phyloP scores from a whole-genome alignment of 2,797 vertebrate species.

The Leuciscus waleckii region DNA sequence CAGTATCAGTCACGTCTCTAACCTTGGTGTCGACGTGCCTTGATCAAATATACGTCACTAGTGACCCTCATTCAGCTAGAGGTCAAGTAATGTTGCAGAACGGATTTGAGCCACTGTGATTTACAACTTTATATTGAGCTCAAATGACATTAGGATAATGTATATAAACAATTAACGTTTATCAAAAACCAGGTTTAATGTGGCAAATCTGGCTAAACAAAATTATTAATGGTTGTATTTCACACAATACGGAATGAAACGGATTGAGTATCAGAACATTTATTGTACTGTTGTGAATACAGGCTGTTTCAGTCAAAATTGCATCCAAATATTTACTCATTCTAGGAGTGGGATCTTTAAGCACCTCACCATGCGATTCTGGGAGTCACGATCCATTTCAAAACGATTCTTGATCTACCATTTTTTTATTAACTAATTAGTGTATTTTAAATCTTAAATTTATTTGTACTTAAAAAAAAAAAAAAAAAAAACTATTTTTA shows the following conservation, averaged over 20 bases:
- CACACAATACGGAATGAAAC: not conserved
- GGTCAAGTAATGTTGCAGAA: not conserved
- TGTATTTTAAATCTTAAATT: no score
- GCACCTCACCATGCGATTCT: no score
- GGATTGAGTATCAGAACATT: not conserved
- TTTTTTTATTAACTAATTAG: no score
- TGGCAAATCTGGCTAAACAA: not conserved
- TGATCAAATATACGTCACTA: not conserved
- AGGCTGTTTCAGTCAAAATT: not conserved
- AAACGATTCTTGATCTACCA: no score
- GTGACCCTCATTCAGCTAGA: not conserved
- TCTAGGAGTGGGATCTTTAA: no score
- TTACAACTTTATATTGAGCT: not conserved
- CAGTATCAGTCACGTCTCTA: slow-evolving; percentile 1
- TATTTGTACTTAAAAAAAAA: no score
- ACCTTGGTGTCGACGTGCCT: not conserved
- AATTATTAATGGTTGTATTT: not conserved
- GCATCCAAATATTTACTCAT: not conserved
- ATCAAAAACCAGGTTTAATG: not conserved
- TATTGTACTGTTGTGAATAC: not conserved
- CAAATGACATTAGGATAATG: not conserved
- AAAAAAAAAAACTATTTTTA: no score
- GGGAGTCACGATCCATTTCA: no score
- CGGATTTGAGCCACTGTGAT: not conserved
- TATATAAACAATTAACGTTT: not conserved